Evolutionary conservation across 1,140 invertebrate genomes (phyloP), one percentile per base, ranked within the genome.

Genomic region (Bombus picipes): DNA sequence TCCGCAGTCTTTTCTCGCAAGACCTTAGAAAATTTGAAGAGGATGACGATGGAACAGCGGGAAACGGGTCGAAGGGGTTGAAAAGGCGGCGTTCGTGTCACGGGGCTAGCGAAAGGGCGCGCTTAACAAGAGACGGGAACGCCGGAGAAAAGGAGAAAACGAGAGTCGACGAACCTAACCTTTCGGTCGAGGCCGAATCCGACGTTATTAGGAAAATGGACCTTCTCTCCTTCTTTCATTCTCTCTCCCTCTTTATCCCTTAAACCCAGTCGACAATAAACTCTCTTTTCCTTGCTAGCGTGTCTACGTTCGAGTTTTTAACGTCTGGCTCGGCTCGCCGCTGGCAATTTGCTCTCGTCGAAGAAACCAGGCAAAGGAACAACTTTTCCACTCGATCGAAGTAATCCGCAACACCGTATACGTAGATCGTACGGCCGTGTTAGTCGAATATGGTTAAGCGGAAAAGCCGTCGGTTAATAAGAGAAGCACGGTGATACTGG

Each of bases 191-290:
- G 62, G 37, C 47, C 84, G 73, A 88, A 86, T 81, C 70, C 81
- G 70, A 77, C 85, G 86, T 92, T 92, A 92, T 89, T 92, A 92
- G 86, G 91, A 91, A 92, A 91, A 92, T 91, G 88, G 89, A 90
- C 87, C 85, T 73, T 71, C 43, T 78, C 73, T 85, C 76, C 70
- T 62, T 62, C 37, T 59, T 34, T 12, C 0, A 37, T 74, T n/a
- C 65, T 53, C 47, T 34, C 57, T 22, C 12, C 15, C 43, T 77
- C 85, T 66, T 25, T 83, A 66, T 87, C 62, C 39, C 41, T 89
- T 37, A 70, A 65, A 72, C 12, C 37, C 25, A 66, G 39, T 77
- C 77, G 72, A 83, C 88, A 80, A 90, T 88, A 90, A 84, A 88
- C 83, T 70, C 28, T 47, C 66, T 37, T 68, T 22, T 32, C 34